Conservation (phyloP, 2,113 vertebrate genomes). For the Gavia stellata region DNA sequence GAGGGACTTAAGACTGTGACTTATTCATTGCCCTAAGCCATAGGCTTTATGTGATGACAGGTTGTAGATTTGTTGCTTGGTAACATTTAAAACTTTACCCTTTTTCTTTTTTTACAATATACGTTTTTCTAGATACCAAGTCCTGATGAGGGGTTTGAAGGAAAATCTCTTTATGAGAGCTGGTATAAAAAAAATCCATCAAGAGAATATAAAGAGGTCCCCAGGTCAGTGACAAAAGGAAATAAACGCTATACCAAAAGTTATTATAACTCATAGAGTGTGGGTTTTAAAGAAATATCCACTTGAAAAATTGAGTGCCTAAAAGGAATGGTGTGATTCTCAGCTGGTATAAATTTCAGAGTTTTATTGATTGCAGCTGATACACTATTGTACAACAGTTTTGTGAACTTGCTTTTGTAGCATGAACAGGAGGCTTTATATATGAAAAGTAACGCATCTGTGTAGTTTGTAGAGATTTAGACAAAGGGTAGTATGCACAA, state of each 20-base stretch:
- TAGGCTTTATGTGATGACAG: not conserved
- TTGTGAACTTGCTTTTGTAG: not conserved
- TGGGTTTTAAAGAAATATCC: not conserved
- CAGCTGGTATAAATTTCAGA: not conserved
- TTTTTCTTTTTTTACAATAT: not conserved
- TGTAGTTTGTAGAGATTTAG: not conserved
- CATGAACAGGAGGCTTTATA: not conserved
- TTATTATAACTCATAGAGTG: not conserved
- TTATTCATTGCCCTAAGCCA: not conserved
- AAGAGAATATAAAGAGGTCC: conserved; percentile 71
- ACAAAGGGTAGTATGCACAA: not conserved
- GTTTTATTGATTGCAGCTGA: not conserved
- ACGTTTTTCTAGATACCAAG: conserved; percentile 79
- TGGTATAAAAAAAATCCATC: conserved; percentile 86
- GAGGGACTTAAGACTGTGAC: not conserved
- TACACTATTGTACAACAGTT: not conserved
- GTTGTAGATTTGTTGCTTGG: not conserved
- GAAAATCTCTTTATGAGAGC: conserved; percentile 88
- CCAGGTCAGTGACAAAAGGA: conserved; percentile 72
- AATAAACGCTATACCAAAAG: not conserved
- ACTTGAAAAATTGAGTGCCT: not conserved
- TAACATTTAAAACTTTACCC: not conserved
- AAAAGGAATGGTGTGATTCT: not conserved
- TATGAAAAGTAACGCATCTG: not conserved
- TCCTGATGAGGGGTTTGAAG: conserved; percentile 88